Percentiles rank a stretch among this genome's conserved stretches.
Evolutionary conservation across 2,888 invertebrate genomes (phyloP).

Genomic region (Noctuana brunneofusca): DNA sequence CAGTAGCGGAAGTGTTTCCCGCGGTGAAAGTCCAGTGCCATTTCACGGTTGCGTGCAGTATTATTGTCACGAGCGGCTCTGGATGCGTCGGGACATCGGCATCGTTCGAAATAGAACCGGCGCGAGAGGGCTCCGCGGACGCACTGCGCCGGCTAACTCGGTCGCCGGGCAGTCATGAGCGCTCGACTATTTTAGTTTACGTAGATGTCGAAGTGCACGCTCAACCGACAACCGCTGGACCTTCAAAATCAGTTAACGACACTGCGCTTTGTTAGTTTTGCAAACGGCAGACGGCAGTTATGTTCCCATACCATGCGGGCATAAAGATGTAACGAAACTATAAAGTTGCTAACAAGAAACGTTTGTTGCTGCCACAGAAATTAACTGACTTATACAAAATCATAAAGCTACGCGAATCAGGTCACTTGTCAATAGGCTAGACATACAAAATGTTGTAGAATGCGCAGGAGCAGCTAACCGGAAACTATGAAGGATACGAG

Average conservation of each 20-base stretch:
- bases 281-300: not conserved
- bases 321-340: not conserved
- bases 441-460: constrained; percentile 5
- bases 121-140: constrained; percentile 76
- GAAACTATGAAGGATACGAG: constrained; percentile 20
- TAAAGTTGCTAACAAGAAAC: constrained; percentile 5
- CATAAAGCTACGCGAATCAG: constrained; percentile 10
- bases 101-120: constrained; percentile 78
- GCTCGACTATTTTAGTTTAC: constrained; percentile 81
- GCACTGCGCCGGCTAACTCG: constrained; percentile 77
- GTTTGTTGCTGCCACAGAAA: not conserved
- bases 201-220: constrained; percentile 80
- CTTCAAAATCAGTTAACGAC: constrained; percentile 55
- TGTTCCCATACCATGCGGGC: not conserved
- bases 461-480: constrained; percentile 19
- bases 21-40: constrained; percentile 76
- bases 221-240: constrained; percentile 70
- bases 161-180: constrained; percentile 75
- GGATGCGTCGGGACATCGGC: constrained; percentile 69
- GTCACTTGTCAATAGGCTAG: constrained; percentile 25
- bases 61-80: constrained; percentile 67
- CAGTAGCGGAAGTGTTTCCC: constrained; percentile 69
- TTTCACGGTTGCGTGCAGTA: constrained; percentile 72
- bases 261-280: constrained; percentile 23
- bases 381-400: constrained; percentile 1